A percentile compares a stretch with the other conserved stretches of the same genome.
Conservation (phyloP, 1,140 invertebrate genomes). For the Armadillidium nasatum region DNA sequence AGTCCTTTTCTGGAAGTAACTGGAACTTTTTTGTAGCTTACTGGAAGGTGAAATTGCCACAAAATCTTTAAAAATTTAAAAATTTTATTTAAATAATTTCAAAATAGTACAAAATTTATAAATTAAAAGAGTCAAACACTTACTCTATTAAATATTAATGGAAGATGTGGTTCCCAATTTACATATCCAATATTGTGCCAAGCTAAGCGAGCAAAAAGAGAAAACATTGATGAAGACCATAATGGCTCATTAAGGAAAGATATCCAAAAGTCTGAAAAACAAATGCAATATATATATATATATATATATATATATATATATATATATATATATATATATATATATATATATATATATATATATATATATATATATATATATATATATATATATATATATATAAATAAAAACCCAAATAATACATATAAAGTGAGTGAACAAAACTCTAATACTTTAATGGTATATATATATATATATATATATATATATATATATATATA, state of each 20-base stretch:
- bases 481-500: slow-evolving; percentile 6
- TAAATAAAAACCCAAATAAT: no score
- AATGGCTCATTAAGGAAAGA: slow-evolving; percentile 16
- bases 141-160: slow-evolving; percentile 75
- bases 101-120: neutral
- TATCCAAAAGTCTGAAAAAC: neutral
- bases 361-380: neutral
- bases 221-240: slow-evolving; percentile 49
- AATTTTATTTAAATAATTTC: neutral
- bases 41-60: neutral
- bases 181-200: slow-evolving; percentile 73
- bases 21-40: neutral
- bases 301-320: slow-evolving; percentile 1
- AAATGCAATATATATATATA: neutral
- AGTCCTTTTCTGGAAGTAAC: neutral
- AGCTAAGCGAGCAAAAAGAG: slow-evolving; percentile 67
- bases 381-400: no score
- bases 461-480: no score
- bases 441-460: no score
- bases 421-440: no score
- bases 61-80: neutral
- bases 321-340: neutral
- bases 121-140: slow-evolving; percentile 37
- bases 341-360: neutral
- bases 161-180: slow-evolving; percentile 78